Conservation (phyloP, 2,888 invertebrate species). For the Temnothorax rugatulus region DNA sequence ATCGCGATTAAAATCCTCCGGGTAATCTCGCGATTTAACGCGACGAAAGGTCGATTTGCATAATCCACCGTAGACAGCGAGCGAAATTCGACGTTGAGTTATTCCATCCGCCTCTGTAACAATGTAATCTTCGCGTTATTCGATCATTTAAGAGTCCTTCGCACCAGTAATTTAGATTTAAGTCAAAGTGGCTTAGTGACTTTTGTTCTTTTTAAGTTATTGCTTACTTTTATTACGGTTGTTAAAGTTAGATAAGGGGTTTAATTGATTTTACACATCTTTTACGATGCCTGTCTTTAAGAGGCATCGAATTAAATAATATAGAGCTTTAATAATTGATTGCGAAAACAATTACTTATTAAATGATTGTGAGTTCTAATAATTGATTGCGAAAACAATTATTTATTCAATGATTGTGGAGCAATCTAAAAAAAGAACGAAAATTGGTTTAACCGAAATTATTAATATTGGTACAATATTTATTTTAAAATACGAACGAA, state of each 20-base stretch:
- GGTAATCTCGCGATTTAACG: constrained; percentile 73
- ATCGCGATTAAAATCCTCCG: constrained; percentile 73
- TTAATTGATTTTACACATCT: background rate
- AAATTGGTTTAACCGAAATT: constrained; percentile 2
- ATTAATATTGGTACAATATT: background rate
- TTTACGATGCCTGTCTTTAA: background rate
- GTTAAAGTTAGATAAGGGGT: background rate
- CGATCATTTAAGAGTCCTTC: constrained; percentile 20
- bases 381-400: background rate
- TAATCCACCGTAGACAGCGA: constrained; percentile 72
- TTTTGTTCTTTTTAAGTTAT: background rate
- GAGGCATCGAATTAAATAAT: background rate
- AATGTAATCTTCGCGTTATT: constrained; percentile 61
- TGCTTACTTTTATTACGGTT: background rate
- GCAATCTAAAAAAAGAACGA: background rate
- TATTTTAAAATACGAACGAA: constrained; percentile 4
- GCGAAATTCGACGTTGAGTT: constrained; percentile 68
- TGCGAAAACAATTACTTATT: background rate
- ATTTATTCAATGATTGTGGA: background rate
- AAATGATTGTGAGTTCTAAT: background rate
- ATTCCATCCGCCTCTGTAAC: constrained; percentile 61
- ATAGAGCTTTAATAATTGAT: background rate
- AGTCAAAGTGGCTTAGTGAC: background rate
- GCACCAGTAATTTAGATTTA: background rate
- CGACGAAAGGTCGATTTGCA: constrained; percentile 67